Conservation (phyloP, 1,140 invertebrate genomes). For the Agrilus planipennis region DNA sequence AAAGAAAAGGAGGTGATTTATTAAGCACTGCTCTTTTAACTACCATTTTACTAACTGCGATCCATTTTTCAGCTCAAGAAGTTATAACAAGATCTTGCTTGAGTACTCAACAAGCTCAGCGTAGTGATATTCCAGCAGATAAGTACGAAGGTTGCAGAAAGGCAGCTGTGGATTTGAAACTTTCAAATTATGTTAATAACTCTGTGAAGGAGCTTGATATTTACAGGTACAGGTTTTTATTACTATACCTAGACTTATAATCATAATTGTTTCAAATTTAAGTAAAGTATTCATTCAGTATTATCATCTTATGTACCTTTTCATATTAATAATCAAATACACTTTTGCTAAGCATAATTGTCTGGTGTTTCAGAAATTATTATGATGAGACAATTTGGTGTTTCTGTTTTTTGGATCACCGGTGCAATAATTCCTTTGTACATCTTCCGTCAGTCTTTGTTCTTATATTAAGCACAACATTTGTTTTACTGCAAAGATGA, state of each 20-base stretch:
- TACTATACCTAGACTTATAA: constrained; percentile 6
- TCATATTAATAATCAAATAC: too few relatives aligned
- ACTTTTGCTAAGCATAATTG: too few relatives aligned
- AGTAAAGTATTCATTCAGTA: constrained; percentile 8
- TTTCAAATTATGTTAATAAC: constrained; percentile 82
- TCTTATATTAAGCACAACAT: neutral
- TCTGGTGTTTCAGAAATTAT: constrained; percentile 55
- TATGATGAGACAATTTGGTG: constrained; percentile 79
- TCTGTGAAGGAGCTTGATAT: constrained; percentile 75
- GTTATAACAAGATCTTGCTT: constrained; percentile 77
- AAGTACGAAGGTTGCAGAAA: constrained; percentile 79
- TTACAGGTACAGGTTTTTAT: constrained; percentile 45
- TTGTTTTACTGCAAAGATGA: too few relatives aligned
- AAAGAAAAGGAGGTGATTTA: constrained; percentile 64
- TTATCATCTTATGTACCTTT: too few relatives aligned
- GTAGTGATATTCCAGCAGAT: constrained; percentile 85
- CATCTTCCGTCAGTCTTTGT: constrained; percentile 6
- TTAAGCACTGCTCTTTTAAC: neutral
- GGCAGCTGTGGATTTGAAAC: constrained; percentile 62
- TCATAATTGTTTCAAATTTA: constrained; percentile 10
- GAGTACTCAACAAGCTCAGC: constrained; percentile 59
- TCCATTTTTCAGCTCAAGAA: constrained; percentile 59
- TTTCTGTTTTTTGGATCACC: constrained; percentile 82
- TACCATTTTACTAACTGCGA: constrained; percentile 1
- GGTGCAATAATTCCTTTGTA: constrained; percentile 54